phyloP scores from a whole-genome alignment of 1,140 invertebrate species.

The Aphis craccivora region DNA sequence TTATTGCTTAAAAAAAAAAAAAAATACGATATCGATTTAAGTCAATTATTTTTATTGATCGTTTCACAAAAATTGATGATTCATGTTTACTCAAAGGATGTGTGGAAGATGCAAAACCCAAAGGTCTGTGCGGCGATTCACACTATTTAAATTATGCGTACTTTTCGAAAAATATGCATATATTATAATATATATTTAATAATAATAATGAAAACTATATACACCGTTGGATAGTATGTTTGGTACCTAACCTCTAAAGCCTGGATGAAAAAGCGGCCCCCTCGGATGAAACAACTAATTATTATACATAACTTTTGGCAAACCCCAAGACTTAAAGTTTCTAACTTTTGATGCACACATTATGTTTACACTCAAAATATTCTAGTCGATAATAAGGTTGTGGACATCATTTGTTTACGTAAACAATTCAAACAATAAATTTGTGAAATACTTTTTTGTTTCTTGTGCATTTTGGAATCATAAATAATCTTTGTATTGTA shows the following conservation, averaged over 20 bases:
- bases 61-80: background rate
- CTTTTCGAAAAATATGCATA: background rate
- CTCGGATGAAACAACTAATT: background rate
- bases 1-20: background rate
- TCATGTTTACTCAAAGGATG: background rate
- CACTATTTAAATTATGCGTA: background rate
- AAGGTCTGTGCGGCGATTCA: background rate
- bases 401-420: background rate
- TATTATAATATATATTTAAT: background rate
- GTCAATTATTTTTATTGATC: background rate
- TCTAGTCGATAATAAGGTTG: background rate
- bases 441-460: background rate
- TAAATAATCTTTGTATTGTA: background rate
- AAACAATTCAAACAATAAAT: background rate
- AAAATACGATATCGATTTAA: background rate
- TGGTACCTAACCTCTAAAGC: background rate
- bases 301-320: background rate
- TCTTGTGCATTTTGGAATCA: background rate
- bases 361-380: background rate
- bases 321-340: background rate
- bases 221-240: background rate
- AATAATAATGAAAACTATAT: background rate
- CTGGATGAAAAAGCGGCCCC: background rate
- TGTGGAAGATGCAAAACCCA: too few species aligned
- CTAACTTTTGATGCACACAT: background rate